Conservation (phyloP, 92 coral and sea anemone genomes). For the Paragorgia papillata region DNA sequence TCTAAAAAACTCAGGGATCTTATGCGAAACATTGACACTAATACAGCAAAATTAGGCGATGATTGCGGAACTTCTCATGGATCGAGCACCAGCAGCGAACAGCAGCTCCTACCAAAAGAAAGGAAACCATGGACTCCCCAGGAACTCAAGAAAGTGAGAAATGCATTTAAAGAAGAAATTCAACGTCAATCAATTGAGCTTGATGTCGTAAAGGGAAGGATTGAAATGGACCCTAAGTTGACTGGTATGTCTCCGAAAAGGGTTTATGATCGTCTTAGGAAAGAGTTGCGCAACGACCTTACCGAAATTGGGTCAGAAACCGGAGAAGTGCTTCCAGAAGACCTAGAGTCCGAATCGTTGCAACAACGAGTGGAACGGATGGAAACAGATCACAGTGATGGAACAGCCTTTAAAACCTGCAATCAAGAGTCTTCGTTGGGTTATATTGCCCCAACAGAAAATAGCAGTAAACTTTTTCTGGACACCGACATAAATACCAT, state of each 20-base stretch:
- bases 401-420: neutral
- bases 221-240: neutral
- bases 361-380: no score
- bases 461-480: neutral
- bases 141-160: neutral
- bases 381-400: no score
- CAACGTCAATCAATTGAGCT: neutral
- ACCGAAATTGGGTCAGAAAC: no score
- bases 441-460: conserved; percentile 7
- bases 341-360: no score
- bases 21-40: neutral
- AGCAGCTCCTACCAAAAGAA: neutral
- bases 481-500: neutral
- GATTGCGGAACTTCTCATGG: neutral
- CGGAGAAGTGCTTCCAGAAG: no score
- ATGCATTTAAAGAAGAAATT: neutral
- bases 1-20: neutral
- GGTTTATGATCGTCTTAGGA: neutral
- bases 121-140: neutral
- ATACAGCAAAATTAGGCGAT: neutral
- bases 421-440: conserved; percentile 2
- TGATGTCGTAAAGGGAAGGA: neutral
- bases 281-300: neutral
- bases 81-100: neutral
- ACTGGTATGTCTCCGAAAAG: conserved; percentile 14